Conservation (phyloP, 2,113 vertebrate species). For the Prolemur simus region DNA sequence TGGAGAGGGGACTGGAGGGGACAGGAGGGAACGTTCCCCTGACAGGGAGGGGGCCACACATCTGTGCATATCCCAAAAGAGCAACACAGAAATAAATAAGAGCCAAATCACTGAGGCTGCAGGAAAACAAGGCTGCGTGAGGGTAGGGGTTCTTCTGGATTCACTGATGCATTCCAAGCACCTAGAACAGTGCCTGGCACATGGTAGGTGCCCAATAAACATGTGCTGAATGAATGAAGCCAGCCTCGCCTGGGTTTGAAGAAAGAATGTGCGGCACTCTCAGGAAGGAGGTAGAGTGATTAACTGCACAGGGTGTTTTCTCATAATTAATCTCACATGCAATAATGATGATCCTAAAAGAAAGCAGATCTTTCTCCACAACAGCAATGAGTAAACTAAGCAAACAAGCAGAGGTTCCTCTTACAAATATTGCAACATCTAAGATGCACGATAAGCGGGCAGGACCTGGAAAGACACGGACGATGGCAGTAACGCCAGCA, state of each 20-base stretch:
- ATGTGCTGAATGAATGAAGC: background rate
- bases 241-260: background rate
- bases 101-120: background rate
- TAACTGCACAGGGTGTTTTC: background rate
- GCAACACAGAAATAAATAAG: background rate
- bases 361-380: background rate
- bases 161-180: background rate
- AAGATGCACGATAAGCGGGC: background rate
- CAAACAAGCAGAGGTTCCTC: background rate
- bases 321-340: background rate
- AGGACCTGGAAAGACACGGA: background rate
- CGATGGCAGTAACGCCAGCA: fast-evolving
- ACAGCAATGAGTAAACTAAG: background rate
- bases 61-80: background rate
- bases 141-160: background rate
- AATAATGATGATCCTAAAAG: background rate
- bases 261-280: background rate
- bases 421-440: background rate
- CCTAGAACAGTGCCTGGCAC: background rate
- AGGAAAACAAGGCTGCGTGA: background rate
- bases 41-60: background rate
- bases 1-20: background rate
- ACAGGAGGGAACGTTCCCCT: background rate
- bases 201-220: background rate
- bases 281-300: background rate